These are phyloP conservation scores for Azorinus chamasolen DNA, from an alignment of 2,888 invertebrate species.

Conservation along the genomic window DNA sequence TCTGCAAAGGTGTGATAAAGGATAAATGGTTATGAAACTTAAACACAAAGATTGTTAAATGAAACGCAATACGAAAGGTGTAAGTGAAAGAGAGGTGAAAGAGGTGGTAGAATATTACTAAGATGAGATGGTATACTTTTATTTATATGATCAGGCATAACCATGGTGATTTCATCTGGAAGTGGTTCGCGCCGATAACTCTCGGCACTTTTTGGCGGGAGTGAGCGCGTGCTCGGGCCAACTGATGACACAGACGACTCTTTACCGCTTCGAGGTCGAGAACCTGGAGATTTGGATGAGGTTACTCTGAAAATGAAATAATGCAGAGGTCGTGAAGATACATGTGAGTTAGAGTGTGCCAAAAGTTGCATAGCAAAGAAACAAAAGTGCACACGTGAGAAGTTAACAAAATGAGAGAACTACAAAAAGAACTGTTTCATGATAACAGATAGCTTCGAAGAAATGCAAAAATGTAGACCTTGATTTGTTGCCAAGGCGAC, in stretches of 20 bases:
- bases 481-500: no score
- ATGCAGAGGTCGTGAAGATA: neutral
- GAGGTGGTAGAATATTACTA: no score
- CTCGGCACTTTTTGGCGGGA: constrained; percentile 35
- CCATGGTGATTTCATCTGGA: constrained; percentile 61
- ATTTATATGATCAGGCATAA: constrained; percentile 62
- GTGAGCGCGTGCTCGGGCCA: constrained; percentile 12
- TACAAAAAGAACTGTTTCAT: no score
- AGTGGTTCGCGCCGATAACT: constrained; percentile 40
- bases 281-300: constrained; percentile 29
- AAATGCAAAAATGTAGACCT: no score
- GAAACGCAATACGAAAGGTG: no score
- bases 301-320: neutral
- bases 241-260: constrained; percentile 40
- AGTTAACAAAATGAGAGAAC: no score
- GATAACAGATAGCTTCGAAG: no score
- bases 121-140: constrained; percentile 56
- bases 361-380: neutral
- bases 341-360: neutral
- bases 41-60: no score
- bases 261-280: constrained; percentile 64
- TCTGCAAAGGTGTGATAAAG: no score
- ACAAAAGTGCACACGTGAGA: neutral
- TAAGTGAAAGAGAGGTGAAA: no score
- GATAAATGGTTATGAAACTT: no score